Base-by-base conservation (phyloP, 2,888 invertebrate species). In the Polylopha cassiicola region DNA sequence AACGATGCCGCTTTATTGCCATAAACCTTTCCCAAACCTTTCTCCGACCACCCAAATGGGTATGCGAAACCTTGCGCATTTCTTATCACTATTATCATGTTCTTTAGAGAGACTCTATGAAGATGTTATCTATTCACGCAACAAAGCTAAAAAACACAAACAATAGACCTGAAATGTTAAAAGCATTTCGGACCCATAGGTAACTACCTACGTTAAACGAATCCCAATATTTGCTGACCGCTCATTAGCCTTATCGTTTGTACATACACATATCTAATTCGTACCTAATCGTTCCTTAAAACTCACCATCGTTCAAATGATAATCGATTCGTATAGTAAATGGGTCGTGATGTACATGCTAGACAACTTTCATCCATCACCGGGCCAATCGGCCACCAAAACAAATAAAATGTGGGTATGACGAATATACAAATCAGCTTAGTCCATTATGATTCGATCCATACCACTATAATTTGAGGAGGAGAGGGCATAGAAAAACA, bases 401-500 rank as follows among this genome's bases (percentile, higher is more conserved):
- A 54, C 53, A 55, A 55, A 65, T 64, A 65, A 56, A 59, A 58
- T 47, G 51, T 42, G 50, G 65, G 61, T 65, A 58, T 61, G 56
- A 53, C 63, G 60, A 54, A 69, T 64, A 73, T 68, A 71, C 65
- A 73, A 76, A 79, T 73, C 74, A 72, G 71, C 73, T 62, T 47
- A 64, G 78, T 77, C 84, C 82, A 84, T 85, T 85, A 84, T 66
- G 58, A 56, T 61, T 60, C 62, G 61, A 59, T 55, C 69, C 70
- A n/a, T n/a, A n/a, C n/a, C n/a, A 67, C 70, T 61, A 72, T 73
- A 73, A 80, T 76, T 84, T 77, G 72, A 73, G 67, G 72, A 73
- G 67, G 70, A 71, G 68, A 73, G 71, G 70, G 69, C 65, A 74
- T 71, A 73, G 67, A 77, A 82, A 80, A 82, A 80, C 77, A 80